Evolutionary conservation across 2,797 vertebrate species (phyloP).

Genomic region (Chelmon rostratus): DNA sequence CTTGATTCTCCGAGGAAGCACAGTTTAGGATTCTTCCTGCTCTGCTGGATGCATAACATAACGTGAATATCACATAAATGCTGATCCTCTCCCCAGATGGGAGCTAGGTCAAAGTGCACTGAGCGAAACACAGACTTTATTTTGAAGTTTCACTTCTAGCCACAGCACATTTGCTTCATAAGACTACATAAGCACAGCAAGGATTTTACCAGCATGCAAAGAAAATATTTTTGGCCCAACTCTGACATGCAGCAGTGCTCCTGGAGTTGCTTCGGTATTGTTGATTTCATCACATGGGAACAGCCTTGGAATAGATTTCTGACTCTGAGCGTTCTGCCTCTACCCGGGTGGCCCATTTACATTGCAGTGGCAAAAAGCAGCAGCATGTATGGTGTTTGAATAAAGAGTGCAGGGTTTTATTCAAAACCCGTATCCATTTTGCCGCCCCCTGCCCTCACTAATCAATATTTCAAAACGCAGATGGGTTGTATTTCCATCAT

Average conservation of each 20-base stretch:
- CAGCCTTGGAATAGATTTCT: slow-evolving; percentile 36
- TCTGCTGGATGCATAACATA: slow-evolving; percentile 5
- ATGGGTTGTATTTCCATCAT: not conserved
- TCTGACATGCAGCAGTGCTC: slow-evolving; percentile 33
- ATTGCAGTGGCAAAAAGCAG: slow-evolving; percentile 18
- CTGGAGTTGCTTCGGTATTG: slow-evolving; percentile 5
- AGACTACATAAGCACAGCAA: slow-evolving; percentile 17
- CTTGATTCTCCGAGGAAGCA: slow-evolving; percentile 19
- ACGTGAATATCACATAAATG: slow-evolving; percentile 26
- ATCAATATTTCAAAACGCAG: slow-evolving; percentile 23
- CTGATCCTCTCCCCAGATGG: slow-evolving; percentile 26
- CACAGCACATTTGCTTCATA: slow-evolving; percentile 7
- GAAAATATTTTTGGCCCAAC: slow-evolving; percentile 11
- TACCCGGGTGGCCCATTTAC: slow-evolving; percentile 25
- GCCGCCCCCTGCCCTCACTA: not conserved
- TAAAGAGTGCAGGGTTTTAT: not conserved
- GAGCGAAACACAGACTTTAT: slow-evolving; percentile 40
- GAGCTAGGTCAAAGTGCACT: slow-evolving; percentile 36
- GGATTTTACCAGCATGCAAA: slow-evolving; percentile 22
- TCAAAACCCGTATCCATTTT: not conserved
- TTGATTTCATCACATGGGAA: slow-evolving; percentile 35
- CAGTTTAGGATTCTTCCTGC: slow-evolving; percentile 25
- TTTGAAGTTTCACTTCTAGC: slow-evolving; percentile 46
- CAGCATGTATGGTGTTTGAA: not conserved
- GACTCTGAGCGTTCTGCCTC: slow-evolving; percentile 25